Conservation (phyloP, 2,113 vertebrate genomes). For the Eulacestoma nigropectus region DNA sequence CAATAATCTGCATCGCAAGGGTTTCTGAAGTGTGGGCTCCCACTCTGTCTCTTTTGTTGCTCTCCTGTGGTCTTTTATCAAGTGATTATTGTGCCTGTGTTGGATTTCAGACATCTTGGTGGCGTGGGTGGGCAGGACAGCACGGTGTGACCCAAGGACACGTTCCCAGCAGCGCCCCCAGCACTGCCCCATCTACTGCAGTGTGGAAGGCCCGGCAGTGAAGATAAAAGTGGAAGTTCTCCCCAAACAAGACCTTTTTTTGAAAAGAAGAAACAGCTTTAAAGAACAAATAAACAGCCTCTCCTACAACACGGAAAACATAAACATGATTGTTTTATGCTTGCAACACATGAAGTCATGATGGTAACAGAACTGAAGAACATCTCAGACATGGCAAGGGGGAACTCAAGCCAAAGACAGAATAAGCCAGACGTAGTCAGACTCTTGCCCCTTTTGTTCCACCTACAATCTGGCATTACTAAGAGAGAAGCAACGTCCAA, state of each 20-base stretch:
- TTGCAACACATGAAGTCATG: background rate
- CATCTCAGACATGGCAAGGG: background rate
- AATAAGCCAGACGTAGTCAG: background rate
- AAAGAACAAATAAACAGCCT: background rate
- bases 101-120: background rate
- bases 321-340: background rate
- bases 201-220: accelerated
- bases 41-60: background rate
- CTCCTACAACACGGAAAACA: background rate
- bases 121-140: background rate
- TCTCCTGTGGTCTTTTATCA: background rate
- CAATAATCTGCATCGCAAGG: background rate
- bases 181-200: background rate
- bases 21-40: background rate
- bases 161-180: accelerated
- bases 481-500: background rate
- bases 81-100: background rate
- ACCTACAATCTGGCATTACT: background rate
- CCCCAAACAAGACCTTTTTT: background rate
- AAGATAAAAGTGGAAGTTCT: background rate
- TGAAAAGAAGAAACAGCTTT: background rate
- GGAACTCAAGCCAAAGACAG: background rate
- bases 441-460: background rate
- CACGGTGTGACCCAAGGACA: background rate
- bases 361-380: background rate